phyloP scores from a whole-genome alignment of 1,140 invertebrate genomes.

The Caenorhabditis tropicalis region DNA sequence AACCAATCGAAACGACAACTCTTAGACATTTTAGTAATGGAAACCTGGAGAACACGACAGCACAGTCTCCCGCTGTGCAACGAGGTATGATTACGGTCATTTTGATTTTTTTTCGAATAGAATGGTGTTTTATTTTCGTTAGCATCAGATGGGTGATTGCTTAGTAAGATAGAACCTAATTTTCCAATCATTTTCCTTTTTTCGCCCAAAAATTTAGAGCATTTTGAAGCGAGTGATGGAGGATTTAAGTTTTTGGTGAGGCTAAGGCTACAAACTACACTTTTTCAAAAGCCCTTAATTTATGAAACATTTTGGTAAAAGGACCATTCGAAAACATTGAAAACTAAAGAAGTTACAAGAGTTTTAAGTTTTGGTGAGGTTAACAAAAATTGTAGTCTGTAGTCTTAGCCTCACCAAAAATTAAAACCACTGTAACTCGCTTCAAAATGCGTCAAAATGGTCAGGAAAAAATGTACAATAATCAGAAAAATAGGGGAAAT shows the following conservation, averaged over 20 bases:
- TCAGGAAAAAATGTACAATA: too few relatives aligned
- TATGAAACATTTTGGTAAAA: too few relatives aligned
- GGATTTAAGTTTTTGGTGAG: background rate
- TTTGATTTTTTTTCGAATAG: too few relatives aligned
- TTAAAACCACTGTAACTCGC: background rate
- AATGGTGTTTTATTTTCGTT: too few relatives aligned
- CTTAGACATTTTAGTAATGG: conserved; percentile 25
- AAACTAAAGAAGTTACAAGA: too few relatives aligned
- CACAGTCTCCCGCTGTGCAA: background rate
- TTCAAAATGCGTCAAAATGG: background rate
- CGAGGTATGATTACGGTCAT: background rate
- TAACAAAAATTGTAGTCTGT: background rate
- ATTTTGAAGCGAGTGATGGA: background rate
- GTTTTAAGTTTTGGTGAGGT: background rate
- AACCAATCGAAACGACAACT: conserved; percentile 24
- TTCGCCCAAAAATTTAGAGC: background rate
- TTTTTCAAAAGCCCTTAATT: too few relatives aligned
- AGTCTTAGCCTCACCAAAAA: background rate
- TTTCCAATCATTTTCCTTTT: background rate
- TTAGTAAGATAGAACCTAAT: too few relatives aligned
- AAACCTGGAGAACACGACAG: background rate
- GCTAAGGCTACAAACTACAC: too few relatives aligned
- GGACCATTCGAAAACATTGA: too few relatives aligned
- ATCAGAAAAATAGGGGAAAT: too few relatives aligned
- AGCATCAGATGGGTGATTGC: too few relatives aligned